A percentile compares a stretch with the other conserved stretches of the same genome.
Evolutionary conservation across 2,888 invertebrate genomes (phyloP).

Genomic region (Cataglyphis rosenhaueri): DNA sequence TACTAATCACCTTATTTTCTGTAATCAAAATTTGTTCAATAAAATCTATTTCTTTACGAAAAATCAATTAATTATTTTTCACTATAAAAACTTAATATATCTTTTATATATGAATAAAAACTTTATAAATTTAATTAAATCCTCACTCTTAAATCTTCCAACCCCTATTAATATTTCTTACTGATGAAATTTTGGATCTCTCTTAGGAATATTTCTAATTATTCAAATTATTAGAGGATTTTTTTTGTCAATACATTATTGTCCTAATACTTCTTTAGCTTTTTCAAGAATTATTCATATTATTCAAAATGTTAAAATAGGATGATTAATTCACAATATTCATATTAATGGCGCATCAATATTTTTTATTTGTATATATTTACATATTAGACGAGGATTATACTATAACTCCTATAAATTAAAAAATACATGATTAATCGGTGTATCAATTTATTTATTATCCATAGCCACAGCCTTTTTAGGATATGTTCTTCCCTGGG

Average conservation of each 20-base stretch:
- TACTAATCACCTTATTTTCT: slow-evolving; percentile 14
- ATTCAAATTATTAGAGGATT: slow-evolving; percentile 90
- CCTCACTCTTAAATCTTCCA: slow-evolving; percentile 83
- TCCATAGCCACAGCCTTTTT: slow-evolving; percentile 91
- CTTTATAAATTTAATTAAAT: too few relatives aligned
- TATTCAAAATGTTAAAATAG: slow-evolving; percentile 90
- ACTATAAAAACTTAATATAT: too few relatives aligned
- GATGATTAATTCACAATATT: slow-evolving; percentile 89
- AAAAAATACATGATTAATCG: slow-evolving; percentile 89
- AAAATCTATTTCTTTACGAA: slow-evolving; percentile 71
- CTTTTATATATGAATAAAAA: too few relatives aligned
- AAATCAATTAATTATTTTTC: slow-evolving; percentile 32
- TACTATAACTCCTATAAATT: slow-evolving; percentile 88
- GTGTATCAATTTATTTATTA: slow-evolving; percentile 89
- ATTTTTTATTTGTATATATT: slow-evolving; percentile 90
- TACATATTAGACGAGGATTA: slow-evolving; percentile 90
- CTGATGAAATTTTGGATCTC: slow-evolving; percentile 90
- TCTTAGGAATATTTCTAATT: slow-evolving; percentile 88
- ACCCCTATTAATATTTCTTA: slow-evolving; percentile 88
- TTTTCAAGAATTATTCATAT: slow-evolving; percentile 90
- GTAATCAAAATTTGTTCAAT: slow-evolving; percentile 79
- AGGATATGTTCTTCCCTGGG: slow-evolving; percentile 92
- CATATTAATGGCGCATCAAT: slow-evolving; percentile 91
- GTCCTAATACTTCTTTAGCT: slow-evolving; percentile 87
- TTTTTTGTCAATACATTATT: slow-evolving; percentile 90